phyloP scores from a whole-genome alignment of 1,140 invertebrate genomes.

The Hycleus cichorii region DNA sequence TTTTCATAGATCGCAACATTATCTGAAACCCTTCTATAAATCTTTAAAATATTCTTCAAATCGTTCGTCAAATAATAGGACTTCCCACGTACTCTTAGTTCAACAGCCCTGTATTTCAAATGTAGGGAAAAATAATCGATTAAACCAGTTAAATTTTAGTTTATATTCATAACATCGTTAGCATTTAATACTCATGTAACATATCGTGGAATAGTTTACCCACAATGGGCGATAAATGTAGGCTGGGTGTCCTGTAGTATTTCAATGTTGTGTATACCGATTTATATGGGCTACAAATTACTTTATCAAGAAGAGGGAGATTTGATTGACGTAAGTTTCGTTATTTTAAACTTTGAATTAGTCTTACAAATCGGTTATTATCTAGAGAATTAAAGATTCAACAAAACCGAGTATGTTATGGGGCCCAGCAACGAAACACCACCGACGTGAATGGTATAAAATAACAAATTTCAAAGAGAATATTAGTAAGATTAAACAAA shows the following conservation, averaged over 20 bases:
- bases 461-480: slow-evolving; percentile 3
- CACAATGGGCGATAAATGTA: slow-evolving; percentile 49
- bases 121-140: no score
- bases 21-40: no score
- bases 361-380: background rate
- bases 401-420: slow-evolving; percentile 1
- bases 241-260: slow-evolving; percentile 51
- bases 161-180: slow-evolving; percentile 48
- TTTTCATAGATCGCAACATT: no score
- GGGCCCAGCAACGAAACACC: slow-evolving; percentile 5
- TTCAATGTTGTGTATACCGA: slow-evolving; percentile 52
- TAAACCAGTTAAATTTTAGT: slow-evolving; percentile 32
- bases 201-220: slow-evolving; percentile 48
- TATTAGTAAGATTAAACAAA: background rate
- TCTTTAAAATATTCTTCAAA: no score
- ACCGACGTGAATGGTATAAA: slow-evolving; percentile 14
- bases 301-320: slow-evolving; percentile 20
- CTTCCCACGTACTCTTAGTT: no score
- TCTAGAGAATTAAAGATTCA: slow-evolving; percentile 6
- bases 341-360: no score
- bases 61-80: no score
- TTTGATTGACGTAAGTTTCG: slow-evolving; percentile 11
- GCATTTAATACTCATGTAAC: slow-evolving; percentile 46
- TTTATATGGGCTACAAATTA: slow-evolving; percentile 37
- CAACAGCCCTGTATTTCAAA: no score